phyloP scores from a whole-genome alignment of 2,113 vertebrate species.

The Pituophis catenifer region DNA sequence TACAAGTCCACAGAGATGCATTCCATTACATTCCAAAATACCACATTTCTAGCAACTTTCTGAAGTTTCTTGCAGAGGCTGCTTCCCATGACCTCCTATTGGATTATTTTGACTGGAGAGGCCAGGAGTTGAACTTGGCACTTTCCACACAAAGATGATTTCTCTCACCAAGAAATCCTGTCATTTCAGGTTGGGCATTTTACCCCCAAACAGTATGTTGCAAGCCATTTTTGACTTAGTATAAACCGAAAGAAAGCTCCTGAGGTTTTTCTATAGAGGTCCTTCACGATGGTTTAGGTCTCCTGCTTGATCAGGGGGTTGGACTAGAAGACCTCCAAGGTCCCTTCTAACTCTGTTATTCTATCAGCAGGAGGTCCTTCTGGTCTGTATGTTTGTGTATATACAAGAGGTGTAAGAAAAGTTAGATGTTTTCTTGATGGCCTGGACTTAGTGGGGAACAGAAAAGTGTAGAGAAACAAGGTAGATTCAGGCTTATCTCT shows the following conservation, averaged over 20 bases:
- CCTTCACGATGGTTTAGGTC: not conserved
- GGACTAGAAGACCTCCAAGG: not conserved
- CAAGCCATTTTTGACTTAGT: not conserved
- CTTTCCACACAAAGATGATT: not conserved
- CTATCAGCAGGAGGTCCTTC: not conserved
- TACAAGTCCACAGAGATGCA: not conserved
- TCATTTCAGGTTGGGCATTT: not conserved
- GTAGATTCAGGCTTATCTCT: not conserved
- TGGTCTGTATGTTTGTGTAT: not conserved
- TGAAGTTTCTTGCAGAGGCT: not conserved
- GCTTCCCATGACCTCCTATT: not conserved
- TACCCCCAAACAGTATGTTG: not conserved
- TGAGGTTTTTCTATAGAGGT: not conserved
- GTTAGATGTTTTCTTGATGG: not conserved
- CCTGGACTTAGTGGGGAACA: not conserved
- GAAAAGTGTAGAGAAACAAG: not conserved
- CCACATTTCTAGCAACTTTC: not conserved
- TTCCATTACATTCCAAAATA: not conserved
- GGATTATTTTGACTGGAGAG: not conserved
- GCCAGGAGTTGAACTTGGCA: not conserved
- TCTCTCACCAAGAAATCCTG: not conserved
- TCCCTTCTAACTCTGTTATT: not conserved
- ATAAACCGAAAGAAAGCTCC: not conserved
- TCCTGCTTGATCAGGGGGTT: not conserved
- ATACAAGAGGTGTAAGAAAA: not conserved